Evolutionary conservation across 2,113 vertebrate genomes (phyloP).

Genomic region (Hemiprocne comata): DNA sequence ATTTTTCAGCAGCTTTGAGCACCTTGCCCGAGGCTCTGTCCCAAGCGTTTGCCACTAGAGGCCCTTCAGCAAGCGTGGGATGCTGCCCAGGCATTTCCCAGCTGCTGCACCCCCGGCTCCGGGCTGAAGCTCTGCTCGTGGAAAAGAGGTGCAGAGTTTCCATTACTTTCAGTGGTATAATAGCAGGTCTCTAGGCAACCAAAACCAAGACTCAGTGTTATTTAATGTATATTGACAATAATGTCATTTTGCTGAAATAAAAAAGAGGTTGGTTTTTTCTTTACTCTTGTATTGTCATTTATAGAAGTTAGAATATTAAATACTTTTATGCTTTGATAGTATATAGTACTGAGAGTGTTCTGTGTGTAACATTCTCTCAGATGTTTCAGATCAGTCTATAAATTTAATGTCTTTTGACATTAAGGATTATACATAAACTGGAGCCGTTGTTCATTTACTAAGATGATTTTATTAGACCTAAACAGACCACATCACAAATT

Average conservation of each 20-base stretch:
- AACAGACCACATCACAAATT: slow-evolving; percentile 19
- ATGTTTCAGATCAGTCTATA: background rate
- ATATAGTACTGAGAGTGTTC: background rate
- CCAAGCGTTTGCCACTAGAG: background rate
- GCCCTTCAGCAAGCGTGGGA: background rate
- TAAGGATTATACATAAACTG: background rate
- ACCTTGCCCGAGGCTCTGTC: rapidly evolving
- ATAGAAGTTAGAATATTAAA: background rate
- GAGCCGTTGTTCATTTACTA: background rate
- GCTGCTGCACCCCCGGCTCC: background rate
- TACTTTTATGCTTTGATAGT: background rate
- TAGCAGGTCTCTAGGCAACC: background rate
- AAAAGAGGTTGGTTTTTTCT: background rate
- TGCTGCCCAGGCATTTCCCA: background rate
- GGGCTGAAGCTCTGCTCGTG: background rate
- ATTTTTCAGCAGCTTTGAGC: too few species aligned
- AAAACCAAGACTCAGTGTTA: background rate
- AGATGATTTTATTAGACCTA: background rate
- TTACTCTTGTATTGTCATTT: background rate
- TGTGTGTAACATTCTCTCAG: background rate
- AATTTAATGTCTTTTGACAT: background rate
- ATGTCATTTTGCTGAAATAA: background rate
- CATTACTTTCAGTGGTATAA: background rate
- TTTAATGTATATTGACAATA: background rate
- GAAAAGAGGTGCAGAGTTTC: background rate